Base-by-base conservation (phyloP, 2,113 vertebrate genomes). In the Nannospalax galili region DNA sequence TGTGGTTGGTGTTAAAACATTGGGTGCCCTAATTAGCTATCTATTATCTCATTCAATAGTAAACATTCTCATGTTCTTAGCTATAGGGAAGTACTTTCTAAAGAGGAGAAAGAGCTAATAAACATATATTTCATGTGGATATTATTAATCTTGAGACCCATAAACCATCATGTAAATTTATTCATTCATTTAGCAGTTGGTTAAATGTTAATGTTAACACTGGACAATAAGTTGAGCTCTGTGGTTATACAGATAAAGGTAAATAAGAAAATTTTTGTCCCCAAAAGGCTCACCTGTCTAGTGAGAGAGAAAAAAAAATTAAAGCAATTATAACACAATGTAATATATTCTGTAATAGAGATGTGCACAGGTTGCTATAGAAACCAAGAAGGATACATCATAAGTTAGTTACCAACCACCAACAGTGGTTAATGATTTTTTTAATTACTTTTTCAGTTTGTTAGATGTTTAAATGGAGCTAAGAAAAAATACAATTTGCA, bases 331-430 rank as follows among this genome's bases (percentile, higher is more conserved):
- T 75, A 91, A 78, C n/a, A 92, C 20, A 92, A 45, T 93, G 40
- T 90, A 88, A 86, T 91, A 82, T 86, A 88, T 92, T 32, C 45
- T 93, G 0, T 93, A 94, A 90, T 95, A 87, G 56, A 81, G 62
- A 80, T 8, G 56, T 70, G 9, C n/a, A 82, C 30, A 94, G 52
- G 67, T 95, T 96, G 30, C 60, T 69, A 69, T 81, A 87, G 84
- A 97, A 95, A 96, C 79, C 69, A 75, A 90, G 74, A 69, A 96
- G 95, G 78, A 84, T 62, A 70, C 40, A 78, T 95, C 58, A 35
- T 75, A 82, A 75, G 16, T 93, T 90, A 56, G 48, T 96, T 94
- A 69, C 79, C 78, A 95, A 30, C 32, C 24, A 86, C 78, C 65
- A 90, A 62, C 12, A 56, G 48, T 92, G 52, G 30, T 95, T 94